Evolutionary conservation across 2,797 vertebrate genomes (phyloP).

Genomic region (Tangara arthus): DNA sequence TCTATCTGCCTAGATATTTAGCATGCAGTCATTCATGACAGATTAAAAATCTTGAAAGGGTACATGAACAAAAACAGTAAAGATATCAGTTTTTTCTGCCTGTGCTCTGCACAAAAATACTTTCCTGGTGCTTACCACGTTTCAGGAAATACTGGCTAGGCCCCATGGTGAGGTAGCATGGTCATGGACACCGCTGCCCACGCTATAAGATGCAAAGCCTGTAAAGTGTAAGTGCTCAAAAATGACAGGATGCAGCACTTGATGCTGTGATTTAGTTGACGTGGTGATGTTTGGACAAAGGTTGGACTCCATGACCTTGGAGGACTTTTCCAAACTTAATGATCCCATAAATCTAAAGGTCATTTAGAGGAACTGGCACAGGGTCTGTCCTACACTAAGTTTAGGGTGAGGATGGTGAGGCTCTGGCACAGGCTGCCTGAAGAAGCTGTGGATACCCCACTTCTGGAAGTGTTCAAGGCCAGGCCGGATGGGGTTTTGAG

Average conservation of each 20-base stretch:
- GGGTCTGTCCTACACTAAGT: neutral
- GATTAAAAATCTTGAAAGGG: neutral
- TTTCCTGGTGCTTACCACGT: neutral
- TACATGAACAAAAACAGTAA: neutral
- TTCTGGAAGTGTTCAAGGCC: neutral
- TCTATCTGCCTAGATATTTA: neutral
- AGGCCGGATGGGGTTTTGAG: neutral
- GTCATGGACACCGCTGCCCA: neutral
- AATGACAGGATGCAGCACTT: neutral
- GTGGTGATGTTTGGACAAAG: accelerated
- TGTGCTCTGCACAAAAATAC: neutral
- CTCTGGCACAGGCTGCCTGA: neutral
- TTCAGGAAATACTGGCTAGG: neutral
- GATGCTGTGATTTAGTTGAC: too few species aligned
- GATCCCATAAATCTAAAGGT: neutral
- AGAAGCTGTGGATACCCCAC: neutral
- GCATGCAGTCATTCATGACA: neutral
- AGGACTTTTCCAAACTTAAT: neutral
- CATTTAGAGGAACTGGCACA: neutral
- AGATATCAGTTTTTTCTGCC: neutral
- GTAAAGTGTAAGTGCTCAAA: neutral
- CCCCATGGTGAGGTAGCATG: accelerated
- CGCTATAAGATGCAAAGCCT: neutral
- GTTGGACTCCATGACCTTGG: neutral
- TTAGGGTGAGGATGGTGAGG: neutral